Base-by-base conservation (phyloP, 2,888 invertebrate species). In the Leucophenga montana region DNA sequence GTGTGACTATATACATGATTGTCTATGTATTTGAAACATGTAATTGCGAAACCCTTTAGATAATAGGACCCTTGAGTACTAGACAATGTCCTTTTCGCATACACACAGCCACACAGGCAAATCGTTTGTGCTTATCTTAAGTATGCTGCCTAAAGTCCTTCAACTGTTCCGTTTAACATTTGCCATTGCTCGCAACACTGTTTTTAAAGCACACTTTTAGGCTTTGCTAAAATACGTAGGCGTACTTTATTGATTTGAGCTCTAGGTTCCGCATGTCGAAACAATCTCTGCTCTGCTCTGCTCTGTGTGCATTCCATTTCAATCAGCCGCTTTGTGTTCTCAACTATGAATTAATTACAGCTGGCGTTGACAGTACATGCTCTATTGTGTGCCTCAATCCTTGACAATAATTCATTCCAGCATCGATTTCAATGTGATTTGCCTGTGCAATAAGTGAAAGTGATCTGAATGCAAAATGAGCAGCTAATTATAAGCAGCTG, bases 31-130 rank as follows among this genome's bases (percentile, higher is more conserved):
- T 65, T 71, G 70, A 71, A 75, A 78, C 82, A 79, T 81, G 81
- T 82, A 83, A 82, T 82, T 83, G 82, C 79, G 80, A 79, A 83
- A 82, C 83, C 82, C 82, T 83, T 83, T 82, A 82, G 82, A 83
- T 82, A 82, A 82, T 83, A 78, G 82, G 75, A 76, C 82, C 82
- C 83, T 78, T 80, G 82, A 80, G 82, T 82, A 78, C 80, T 79
- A 74, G 79, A 73, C 75, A 73, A 69, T 74, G 73, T 76, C 61
- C 70, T 64, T 66, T 68, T 70, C 74, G 70, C 70, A 73, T 81
- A 74, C 78, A 75, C 74, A 73, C 78, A 66, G n/a, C n/a, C 76
- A 46, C 70, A 0, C 61, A 56, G 31, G 66, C 67, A 76, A 76
- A 80, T 80, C 80, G 78, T 79, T 82, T 82, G 73, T 82, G 80